Conservation (phyloP, 2,113 vertebrate genomes). For the Festucalex cinctus region DNA sequence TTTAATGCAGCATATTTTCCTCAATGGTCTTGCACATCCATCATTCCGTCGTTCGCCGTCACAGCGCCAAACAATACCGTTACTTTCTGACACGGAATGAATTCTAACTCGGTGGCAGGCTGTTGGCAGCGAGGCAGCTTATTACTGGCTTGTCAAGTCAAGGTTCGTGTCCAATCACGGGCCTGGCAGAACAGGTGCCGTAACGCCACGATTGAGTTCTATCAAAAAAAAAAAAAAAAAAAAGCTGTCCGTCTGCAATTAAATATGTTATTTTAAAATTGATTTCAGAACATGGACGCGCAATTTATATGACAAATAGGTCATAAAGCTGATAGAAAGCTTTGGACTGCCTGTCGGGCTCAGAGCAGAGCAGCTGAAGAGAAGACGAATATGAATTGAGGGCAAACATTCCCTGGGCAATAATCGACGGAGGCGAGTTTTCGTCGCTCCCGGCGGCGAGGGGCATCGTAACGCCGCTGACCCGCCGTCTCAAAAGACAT, state of each 20-base stretch:
- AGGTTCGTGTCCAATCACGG: neutral
- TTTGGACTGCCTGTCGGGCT: slow-evolving; percentile 23
- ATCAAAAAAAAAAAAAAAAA: no score
- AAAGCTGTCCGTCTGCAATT: neutral
- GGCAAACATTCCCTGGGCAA: slow-evolving; percentile 46
- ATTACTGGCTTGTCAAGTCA: neutral
- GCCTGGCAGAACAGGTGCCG: no score
- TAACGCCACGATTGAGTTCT: no score
- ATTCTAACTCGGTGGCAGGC: neutral
- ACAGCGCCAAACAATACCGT: neutral
- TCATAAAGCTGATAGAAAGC: slow-evolving; percentile 33
- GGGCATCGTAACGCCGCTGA: slow-evolving; percentile 39
- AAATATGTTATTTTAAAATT: neutral
- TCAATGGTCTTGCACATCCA: neutral
- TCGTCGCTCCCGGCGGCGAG: slow-evolving; percentile 33
- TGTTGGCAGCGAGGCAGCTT: neutral
- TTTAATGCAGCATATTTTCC: neutral
- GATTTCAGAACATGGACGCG: neutral
- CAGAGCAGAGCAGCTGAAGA: slow-evolving; percentile 4
- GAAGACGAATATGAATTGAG: slow-evolving; percentile 35
- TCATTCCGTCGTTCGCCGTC: neutral
- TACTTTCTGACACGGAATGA: slow-evolving; percentile 17
- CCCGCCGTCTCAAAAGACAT: slow-evolving; percentile 41
- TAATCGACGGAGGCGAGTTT: slow-evolving; percentile 54
- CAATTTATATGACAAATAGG: neutral